Percentiles rank a stretch among this genome's conserved stretches.
phyloP scores from a whole-genome alignment of 1,140 invertebrate genomes.

The Meloidogyne hapla region DNA sequence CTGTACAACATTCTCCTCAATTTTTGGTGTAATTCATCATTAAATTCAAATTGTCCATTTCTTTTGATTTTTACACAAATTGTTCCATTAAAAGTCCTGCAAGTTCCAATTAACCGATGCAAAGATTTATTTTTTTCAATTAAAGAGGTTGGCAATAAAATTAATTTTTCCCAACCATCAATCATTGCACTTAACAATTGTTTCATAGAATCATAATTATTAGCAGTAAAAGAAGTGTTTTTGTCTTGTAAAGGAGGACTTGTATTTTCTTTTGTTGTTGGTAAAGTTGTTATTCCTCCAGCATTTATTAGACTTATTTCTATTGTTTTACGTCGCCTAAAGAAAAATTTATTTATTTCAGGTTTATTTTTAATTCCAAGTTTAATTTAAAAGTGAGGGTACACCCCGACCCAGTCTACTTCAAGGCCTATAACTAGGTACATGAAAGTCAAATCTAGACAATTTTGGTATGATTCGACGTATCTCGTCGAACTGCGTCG shows the following conservation, averaged over 20 bases:
- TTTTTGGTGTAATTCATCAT: constrained; percentile 27
- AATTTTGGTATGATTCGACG: no score
- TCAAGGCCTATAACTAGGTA: no score
- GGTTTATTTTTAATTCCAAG: no score
- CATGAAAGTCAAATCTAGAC: no score
- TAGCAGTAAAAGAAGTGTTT: not conserved
- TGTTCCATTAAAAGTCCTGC: not conserved
- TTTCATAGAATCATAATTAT: constrained; percentile 21
- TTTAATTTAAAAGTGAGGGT: no score
- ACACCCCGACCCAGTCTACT: no score
- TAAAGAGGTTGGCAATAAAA: constrained; percentile 28
- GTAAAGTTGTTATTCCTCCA: constrained; percentile 9
- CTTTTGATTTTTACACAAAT: constrained; percentile 27
- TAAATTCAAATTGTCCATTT: constrained; percentile 38
- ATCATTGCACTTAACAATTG: constrained; percentile 33
- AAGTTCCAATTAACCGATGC: constrained; percentile 22
- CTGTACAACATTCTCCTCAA: constrained; percentile 13
- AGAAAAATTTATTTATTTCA: constrained; percentile 6
- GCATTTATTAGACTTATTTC: constrained; percentile 16
- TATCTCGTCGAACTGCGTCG: no score
- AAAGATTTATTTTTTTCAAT: constrained; percentile 6
- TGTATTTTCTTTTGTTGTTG: not conserved
- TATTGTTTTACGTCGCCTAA: constrained; percentile 36
- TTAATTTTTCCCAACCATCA: constrained; percentile 24
- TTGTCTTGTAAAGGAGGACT: not conserved